Evolutionary conservation across 2,113 vertebrate species (phyloP).

Genomic region (Ariopsis seemanni): DNA sequence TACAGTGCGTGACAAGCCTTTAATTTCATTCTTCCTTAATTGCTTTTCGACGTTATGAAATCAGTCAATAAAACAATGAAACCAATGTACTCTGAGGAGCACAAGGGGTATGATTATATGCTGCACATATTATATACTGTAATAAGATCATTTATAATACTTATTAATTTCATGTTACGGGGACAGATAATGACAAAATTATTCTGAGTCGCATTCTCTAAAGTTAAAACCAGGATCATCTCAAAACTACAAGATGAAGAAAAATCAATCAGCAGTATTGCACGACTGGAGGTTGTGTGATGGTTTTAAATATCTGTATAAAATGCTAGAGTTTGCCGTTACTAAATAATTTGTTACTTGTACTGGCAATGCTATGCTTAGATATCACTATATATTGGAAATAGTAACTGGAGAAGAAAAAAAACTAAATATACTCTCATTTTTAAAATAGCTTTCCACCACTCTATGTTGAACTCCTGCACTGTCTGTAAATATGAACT

Average conservation of each 20-base stretch:
- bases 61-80: conserved; percentile 18
- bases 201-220: neutral
- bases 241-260: neutral
- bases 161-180: neutral
- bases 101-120: neutral
- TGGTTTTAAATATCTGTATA: neutral
- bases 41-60: conserved; percentile 12
- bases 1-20: neutral
- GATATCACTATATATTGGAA: neutral
- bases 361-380: neutral
- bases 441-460: too few relatives aligned
- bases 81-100: conserved; percentile 16
- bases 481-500: conserved; percentile 46
- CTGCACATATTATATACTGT: neutral
- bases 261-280: neutral
- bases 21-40: conserved; percentile 11
- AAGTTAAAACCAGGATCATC: neutral
- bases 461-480: conserved; percentile 17
- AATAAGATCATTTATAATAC: neutral
- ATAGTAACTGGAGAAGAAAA: neutral
- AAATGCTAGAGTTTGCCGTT: neutral
- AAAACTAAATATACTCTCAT: too few relatives aligned
- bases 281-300: neutral
- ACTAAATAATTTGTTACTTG: neutral
- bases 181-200: neutral